These are phyloP conservation scores for Protonemura montana DNA, from an alignment of 2,888 invertebrate genomes.

Conservation along the genomic window DNA sequence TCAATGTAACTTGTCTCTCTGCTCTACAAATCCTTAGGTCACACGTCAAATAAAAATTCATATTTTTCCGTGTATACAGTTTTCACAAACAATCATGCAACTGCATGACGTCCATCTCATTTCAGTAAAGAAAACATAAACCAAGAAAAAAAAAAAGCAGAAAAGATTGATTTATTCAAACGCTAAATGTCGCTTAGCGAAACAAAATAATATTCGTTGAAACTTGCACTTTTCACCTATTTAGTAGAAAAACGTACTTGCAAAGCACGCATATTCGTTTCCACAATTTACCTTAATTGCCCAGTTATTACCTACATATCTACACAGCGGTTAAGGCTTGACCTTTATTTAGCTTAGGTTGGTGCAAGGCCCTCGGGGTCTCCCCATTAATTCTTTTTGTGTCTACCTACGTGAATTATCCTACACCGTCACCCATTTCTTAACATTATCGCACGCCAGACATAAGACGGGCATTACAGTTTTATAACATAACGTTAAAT, in stretches of 20 bases:
- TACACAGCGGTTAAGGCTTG: background rate
- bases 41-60: background rate
- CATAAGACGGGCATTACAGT: background rate
- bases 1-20: background rate
- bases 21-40: background rate
- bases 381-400: too few relatives aligned
- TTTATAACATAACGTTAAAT: background rate
- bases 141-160: background rate
- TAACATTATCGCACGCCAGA: background rate
- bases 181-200: background rate
- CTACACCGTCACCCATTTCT: background rate
- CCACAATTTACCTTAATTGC: background rate
- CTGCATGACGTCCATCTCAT: background rate
- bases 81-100: background rate
- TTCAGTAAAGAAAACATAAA: background rate
- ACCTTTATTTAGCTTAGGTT: background rate
- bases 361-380: background rate
- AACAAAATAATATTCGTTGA: background rate
- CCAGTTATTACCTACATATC: background rate
- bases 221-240: background rate
- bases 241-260: background rate
- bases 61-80: background rate
- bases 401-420: too few relatives aligned
- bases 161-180: background rate
- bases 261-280: background rate